Base-by-base conservation (phyloP, 1,140 invertebrate genomes). In the Trialeurodes vaporariorum region DNA sequence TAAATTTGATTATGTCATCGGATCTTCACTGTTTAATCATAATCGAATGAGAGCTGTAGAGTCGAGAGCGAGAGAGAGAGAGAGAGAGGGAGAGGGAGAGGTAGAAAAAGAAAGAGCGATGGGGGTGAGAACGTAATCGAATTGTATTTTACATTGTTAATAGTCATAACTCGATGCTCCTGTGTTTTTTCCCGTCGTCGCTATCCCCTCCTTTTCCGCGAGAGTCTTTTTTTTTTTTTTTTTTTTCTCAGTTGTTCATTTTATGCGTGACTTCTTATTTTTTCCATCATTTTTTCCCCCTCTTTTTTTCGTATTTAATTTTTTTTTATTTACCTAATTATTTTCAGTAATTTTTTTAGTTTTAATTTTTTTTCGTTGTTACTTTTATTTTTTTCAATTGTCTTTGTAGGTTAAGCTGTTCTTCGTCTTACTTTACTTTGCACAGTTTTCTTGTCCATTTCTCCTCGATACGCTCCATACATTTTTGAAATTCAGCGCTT, bases 101-200 rank as follows among this genome's bases (percentile, higher is more conserved):
- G 5, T 5, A 5, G 34, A 49, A 17, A 49, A 17, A 49, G 34
- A 49, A 17, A 5, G 34, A 49, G 34, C 34, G 34, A 5, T n/a
- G n/a, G n/a, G n/a, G n/a, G n/a, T n/a, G n/a, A n/a, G n/a, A n/a
- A n/a, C 34, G 5, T 49, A 49, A 49, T 49, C 34, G 34, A 49
- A 49, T 49, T 17, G 34, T 17, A 49, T 49, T 49, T 49, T 49
- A 49, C 34, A 49, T 49, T 68, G 70, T 74, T 69, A 72, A 70
- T 75, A 76, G 75, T 76, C 75, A 76, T 75, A 76, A 75, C 74
- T 73, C 75, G 75, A 76, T 76, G 73, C 71, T 25, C 65, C 71
- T 72, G 75, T n/a, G 75, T 75, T 76, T 70, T 72, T 72, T 74
- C 72, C 70, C 63, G 63, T 49, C 27, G 49, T 21, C 23, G 27